Percentiles rank a stretch among this genome's conserved stretches.
These are phyloP conservation scores for Phrynocephalus guinanensis DNA, from an alignment of 2,797 vertebrate species.

Conservation along the genomic window DNA sequence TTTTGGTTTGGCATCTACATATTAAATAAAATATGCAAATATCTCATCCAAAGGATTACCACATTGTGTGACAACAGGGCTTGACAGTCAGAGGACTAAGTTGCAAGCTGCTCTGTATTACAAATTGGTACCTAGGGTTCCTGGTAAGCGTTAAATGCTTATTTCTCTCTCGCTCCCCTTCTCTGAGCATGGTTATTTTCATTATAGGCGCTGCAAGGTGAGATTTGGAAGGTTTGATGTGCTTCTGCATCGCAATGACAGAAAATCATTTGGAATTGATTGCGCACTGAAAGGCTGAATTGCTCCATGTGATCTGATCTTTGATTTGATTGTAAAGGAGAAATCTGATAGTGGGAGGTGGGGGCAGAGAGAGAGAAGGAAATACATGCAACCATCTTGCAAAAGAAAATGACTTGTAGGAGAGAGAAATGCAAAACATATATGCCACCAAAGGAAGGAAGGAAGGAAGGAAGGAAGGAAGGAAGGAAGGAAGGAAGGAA, in stretches of 20 bases:
- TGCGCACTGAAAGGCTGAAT: slow-evolving; percentile 52
- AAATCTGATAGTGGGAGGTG: slow-evolving; percentile 10
- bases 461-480: no score
- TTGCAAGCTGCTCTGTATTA: slow-evolving; percentile 12
- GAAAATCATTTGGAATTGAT: slow-evolving; percentile 62
- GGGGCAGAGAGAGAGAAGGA: not conserved
- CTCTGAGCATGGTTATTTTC: slow-evolving; percentile 37
- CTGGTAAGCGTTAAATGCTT: slow-evolving; percentile 6
- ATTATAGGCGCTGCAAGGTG: slow-evolving; percentile 41
- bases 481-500: no score
- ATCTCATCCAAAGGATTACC: slow-evolving; percentile 21
- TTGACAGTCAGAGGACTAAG: not conserved
- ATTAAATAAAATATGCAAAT: slow-evolving; percentile 10
- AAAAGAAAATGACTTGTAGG: not conserved
- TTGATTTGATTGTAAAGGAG: slow-evolving; percentile 43
- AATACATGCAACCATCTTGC: not conserved
- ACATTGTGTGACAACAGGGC: not conserved
- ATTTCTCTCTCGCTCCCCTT: not conserved
- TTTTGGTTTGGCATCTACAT: not conserved
- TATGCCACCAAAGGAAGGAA: no score
- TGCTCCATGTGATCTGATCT: slow-evolving; percentile 18
- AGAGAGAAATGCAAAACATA: slow-evolving; percentile 9
- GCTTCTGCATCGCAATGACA: slow-evolving; percentile 59
- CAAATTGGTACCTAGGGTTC: not conserved
- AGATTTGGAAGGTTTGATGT: slow-evolving; percentile 61